These are phyloP conservation scores for Drosophila miranda DNA, from an alignment of 1,140 invertebrate genomes.

Conservation along the genomic window DNA sequence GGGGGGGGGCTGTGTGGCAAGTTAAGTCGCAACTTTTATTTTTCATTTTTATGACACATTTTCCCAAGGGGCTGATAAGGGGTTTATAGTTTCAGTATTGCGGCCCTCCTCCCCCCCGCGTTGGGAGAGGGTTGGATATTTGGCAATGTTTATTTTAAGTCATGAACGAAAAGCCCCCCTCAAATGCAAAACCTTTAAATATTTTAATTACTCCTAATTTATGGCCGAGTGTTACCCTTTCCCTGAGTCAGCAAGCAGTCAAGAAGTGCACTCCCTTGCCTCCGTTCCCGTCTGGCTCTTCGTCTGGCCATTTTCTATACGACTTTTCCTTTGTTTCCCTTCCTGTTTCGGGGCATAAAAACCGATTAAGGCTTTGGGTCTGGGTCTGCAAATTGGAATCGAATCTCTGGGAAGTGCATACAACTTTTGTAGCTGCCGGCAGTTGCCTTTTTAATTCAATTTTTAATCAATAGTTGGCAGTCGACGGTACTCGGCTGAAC, in stretches of 20 bases:
- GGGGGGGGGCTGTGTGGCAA: conserved; percentile 3
- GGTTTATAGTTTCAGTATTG: conserved; percentile 38
- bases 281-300: background rate
- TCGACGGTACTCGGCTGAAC: conserved; percentile 17
- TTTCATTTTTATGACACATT: conserved; percentile 70
- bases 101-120: background rate
- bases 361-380: conserved; percentile 20
- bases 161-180: conserved; percentile 51
- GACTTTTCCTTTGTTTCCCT: conserved; percentile 26
- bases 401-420: conserved; percentile 27
- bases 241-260: conserved; percentile 35
- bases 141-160: conserved; percentile 65
- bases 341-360: conserved; percentile 7
- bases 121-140: conserved; percentile 37
- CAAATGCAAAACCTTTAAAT: conserved; percentile 66
- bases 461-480: conserved; percentile 46
- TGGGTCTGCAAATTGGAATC: conserved; percentile 33
- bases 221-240: conserved; percentile 44
- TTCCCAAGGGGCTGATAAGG: conserved; percentile 72
- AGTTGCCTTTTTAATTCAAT: conserved; percentile 29
- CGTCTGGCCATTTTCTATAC: conserved; percentile 12
- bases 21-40: conserved; percentile 27
- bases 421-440: conserved; percentile 26
- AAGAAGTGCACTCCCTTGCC: background rate
- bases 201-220: conserved; percentile 76